phyloP scores from a whole-genome alignment of 2,888 invertebrate species.

The Kryphioiulus occultus region DNA sequence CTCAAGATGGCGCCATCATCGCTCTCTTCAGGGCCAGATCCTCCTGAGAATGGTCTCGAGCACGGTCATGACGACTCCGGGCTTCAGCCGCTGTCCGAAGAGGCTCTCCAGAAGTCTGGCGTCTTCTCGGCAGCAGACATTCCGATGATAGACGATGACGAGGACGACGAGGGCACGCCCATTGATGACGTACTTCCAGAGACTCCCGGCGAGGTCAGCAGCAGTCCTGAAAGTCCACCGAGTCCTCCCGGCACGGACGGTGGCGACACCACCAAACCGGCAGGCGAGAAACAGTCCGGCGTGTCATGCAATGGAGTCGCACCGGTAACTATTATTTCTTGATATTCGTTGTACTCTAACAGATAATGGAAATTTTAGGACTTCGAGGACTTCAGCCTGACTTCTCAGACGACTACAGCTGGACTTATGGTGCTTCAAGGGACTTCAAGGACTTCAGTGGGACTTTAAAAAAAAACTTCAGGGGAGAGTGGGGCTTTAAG shows the following conservation, averaged over 20 bases:
- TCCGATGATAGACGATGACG: conserved; percentile 47
- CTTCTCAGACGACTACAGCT: no score
- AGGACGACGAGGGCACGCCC: conserved; percentile 1
- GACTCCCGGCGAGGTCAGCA: background rate
- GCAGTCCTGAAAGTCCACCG: background rate
- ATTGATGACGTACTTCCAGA: background rate
- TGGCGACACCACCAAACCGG: background rate
- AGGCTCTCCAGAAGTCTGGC: conserved; percentile 22
- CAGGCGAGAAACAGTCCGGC: background rate
- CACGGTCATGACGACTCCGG: background rate
- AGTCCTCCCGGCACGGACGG: background rate
- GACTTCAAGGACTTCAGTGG: no score
- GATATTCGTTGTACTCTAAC: no score
- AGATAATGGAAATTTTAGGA: no score
- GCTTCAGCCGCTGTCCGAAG: conserved; percentile 22
- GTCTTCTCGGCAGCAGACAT: background rate
- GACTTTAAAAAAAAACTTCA: no score
- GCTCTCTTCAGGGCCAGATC: background rate
- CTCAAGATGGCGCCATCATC: background rate
- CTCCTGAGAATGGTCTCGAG: background rate
- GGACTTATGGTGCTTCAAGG: no score
- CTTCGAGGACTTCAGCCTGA: no score
- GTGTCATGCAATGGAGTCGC: no score
- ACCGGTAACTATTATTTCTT: no score
- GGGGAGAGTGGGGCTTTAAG: no score